phyloP scores from a whole-genome alignment of 2,797 vertebrate species.

The Melanotaenia maccullochi region DNA sequence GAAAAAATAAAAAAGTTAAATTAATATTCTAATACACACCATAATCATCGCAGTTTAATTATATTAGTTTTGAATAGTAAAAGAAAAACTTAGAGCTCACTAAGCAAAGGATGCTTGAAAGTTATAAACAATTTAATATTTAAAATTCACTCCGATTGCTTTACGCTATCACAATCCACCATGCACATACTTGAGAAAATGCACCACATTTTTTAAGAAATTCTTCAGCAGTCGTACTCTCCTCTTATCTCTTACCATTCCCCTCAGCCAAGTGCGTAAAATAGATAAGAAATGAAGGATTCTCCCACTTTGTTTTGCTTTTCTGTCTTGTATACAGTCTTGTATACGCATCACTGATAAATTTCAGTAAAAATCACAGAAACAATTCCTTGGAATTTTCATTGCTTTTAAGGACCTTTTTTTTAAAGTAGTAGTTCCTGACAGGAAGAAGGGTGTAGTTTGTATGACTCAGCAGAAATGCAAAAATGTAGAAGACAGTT shows the following conservation, averaged over 20 bases:
- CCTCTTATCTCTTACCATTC: slow-evolving; percentile 55
- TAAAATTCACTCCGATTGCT: background rate
- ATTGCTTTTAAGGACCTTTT: background rate
- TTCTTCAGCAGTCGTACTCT: slow-evolving; percentile 39
- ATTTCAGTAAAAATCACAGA: background rate
- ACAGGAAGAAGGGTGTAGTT: background rate
- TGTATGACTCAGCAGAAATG: background rate
- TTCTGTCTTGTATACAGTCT: slow-evolving; percentile 5
- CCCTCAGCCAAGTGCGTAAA: slow-evolving; percentile 42
- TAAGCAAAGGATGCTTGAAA: background rate
- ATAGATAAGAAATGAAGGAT: slow-evolving; percentile 55
- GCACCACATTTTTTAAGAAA: slow-evolving; percentile 31
- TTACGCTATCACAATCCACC: background rate
- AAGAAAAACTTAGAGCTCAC: background rate
- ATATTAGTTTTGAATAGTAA: background rate
- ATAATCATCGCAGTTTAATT: background rate
- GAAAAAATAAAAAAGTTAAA: background rate
- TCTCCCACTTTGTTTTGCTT: background rate
- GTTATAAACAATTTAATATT: background rate
- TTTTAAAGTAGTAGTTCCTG: background rate
- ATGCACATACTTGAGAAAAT: slow-evolving; percentile 6
- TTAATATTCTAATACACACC: background rate
- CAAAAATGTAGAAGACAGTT: background rate
- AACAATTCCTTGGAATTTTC: background rate
- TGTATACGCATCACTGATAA: background rate